Evolutionary conservation across 2,888 invertebrate species (phyloP), one percentile per base, ranked within the genome.

Genomic region (Perizoma affinitatum): DNA sequence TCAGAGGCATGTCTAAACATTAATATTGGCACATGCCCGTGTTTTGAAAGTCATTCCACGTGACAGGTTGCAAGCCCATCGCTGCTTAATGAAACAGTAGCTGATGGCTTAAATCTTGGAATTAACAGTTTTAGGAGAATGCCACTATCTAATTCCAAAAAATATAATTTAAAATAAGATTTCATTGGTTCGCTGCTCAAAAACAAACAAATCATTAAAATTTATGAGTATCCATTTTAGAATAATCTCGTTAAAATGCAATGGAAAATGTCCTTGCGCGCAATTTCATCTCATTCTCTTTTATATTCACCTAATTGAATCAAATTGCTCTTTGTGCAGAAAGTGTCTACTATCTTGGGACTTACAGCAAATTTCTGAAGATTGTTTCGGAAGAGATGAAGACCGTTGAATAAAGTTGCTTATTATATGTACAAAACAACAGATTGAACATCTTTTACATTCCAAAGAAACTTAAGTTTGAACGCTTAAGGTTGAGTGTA

Each of bases 261-360:
- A 50, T 63, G 60, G 58, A 55, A 44, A 59, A 54, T 59, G 56
- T 60, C 49, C 45, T 50, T 54, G 52, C 53, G 43, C 49, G 11
- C 55, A 54, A 63, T 63, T 50, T 63, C 48, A 50, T 51, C 48
- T 56, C 53, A 48, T 57, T 59, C 53, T 43, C 56, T 60, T 63
- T 51, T 63, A 56, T 60, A 56, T 58, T 58, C 55, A 49, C 53
- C 41, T 57, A 60, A 60, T 63, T 60, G 63, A 63, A 63, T 60
- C 49, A 56, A 63, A 63, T 54, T 60, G 54, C 40, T 56, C 56
- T 59, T 47, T 54, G 60, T 43, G 50, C 55, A 63, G 45, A 53
- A 38, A 38, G 5, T 38, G 5, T 38, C 38, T 40, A 46, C 53
- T 60, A 53, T 53, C 50, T 60, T 60, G 46, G 54, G 48, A 57